Evolutionary conservation across 2,888 invertebrate species (phyloP), one percentile per base, ranked within the genome.

Genomic region (Pollenia griseotomentosa): DNA sequence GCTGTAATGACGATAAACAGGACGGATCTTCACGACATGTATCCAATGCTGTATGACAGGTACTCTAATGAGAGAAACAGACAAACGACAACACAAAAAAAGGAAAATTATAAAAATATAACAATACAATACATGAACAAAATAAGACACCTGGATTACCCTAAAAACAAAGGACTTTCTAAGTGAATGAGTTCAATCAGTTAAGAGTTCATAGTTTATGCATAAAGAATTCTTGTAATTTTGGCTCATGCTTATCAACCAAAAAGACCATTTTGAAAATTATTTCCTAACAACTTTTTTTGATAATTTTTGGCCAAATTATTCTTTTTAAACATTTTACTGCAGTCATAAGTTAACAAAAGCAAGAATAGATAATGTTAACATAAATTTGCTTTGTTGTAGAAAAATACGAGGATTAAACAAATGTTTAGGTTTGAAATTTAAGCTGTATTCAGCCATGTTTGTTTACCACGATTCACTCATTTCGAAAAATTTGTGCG

Each of bases 21-120:
- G 96, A 96, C 90, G 95, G 95, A 94, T 97, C 96, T 93, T 96
- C 96, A 94, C 97, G 97, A 94, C 96, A 97, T 86, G 96, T 95
- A 91, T 96, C 96, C 94, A 97, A 94, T 68, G 97, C 97, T 89
- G 96, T 95, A 94, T 97, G 97, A 94, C 98, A 98, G 90, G 98
- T 98, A 91, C 97, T 97, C 94, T 97, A 95, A 48, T 75, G 78
- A 82, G 86, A 73, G 71, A 96, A 95, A 66, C 59, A 83, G 73
- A 59, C n/a, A 80, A 66, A 44, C 40, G 61, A 14, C 51, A 55
- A 23, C 57, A 23, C 10, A 55, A 46, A 51, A 23, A 42, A 63
- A 23, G 23, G 78, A 59, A 73, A 70, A 70, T 79, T 48, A 75
- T 66, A 77, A 75, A 73, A 68, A 81, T 70, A 46, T 11, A 74